Evolutionary conservation across 1,140 invertebrate genomes (phyloP).

Genomic region (Penaeus indicus): DNA sequence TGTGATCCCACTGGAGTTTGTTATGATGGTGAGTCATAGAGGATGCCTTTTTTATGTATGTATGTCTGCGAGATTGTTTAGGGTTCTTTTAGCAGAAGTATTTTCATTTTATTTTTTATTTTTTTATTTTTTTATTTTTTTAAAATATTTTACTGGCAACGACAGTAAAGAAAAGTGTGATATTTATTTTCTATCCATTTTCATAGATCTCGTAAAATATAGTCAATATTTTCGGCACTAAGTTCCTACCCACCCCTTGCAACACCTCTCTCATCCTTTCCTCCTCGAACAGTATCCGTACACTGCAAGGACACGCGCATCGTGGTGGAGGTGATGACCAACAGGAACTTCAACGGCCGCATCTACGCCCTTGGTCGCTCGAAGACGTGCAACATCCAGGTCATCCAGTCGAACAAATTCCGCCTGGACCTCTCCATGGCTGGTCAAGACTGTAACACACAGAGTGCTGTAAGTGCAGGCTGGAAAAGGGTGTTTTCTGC

Average conservation of each 20-base stretch:
- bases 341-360: slow-evolving; percentile 93
- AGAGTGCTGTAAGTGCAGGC: slow-evolving; percentile 69
- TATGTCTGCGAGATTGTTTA: background rate
- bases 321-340: slow-evolving; percentile 90
- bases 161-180: too few relatives aligned
- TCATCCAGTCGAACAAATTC: slow-evolving; percentile 92
- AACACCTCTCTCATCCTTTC: background rate
- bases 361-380: slow-evolving; percentile 93
- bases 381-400: slow-evolving; percentile 95
- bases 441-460: slow-evolving; percentile 93
- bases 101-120: too few relatives aligned
- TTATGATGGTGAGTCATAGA: slow-evolving; percentile 82
- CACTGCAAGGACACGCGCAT: slow-evolving; percentile 95
- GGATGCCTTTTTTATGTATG: background rate
- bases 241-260: background rate
- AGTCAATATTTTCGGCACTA: background rate
- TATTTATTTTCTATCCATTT: too few relatives aligned
- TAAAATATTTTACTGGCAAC: too few relatives aligned
- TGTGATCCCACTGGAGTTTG: slow-evolving; percentile 95
- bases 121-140: too few relatives aligned
- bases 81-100: too few relatives aligned
- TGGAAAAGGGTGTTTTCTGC: background rate
- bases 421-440: slow-evolving; percentile 91
- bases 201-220: background rate
- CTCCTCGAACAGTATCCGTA: slow-evolving; percentile 80